phyloP scores from a whole-genome alignment of 2,113 vertebrate species.

The Phylloscopus trochiloides region DNA sequence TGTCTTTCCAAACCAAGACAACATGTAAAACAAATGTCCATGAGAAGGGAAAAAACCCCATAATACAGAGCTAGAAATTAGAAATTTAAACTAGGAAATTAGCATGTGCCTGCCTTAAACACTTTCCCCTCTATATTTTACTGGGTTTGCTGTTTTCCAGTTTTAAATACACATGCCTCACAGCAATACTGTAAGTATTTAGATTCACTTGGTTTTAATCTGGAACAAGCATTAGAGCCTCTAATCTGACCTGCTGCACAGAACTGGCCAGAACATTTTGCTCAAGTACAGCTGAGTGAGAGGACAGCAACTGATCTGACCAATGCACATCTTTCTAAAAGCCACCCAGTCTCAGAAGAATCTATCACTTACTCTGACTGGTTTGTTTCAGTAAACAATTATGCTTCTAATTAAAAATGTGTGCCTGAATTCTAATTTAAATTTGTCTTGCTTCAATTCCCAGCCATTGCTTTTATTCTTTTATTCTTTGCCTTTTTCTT shows the following conservation, averaged over 20 bases:
- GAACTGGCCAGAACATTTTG: not conserved
- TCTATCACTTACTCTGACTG: not conserved
- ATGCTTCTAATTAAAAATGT: not conserved
- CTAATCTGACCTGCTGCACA: not conserved
- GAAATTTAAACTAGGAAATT: not conserved
- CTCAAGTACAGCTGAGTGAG: not conserved
- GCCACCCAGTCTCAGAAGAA: not conserved
- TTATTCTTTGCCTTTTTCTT: not conserved
- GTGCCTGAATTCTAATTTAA: not conserved
- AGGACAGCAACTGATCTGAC: not conserved
- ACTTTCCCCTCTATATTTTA: not conserved
- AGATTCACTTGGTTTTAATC: not conserved
- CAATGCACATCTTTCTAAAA: accelerated
- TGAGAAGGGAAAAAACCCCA: not conserved
- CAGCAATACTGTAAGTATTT: not conserved
- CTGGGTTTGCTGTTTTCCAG: not conserved
- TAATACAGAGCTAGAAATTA: not conserved
- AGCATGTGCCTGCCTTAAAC: not conserved
- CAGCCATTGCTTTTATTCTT: not conserved
- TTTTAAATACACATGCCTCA: not conserved
- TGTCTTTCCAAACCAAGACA: too few relatives aligned
- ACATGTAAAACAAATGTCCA: not conserved
- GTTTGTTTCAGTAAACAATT: not conserved
- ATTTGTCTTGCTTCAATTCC: not conserved
- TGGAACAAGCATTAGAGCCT: not conserved